Evolutionary conservation across 2,888 invertebrate species (phyloP).

Genomic region (Mesodorylaimus sp.): DNA sequence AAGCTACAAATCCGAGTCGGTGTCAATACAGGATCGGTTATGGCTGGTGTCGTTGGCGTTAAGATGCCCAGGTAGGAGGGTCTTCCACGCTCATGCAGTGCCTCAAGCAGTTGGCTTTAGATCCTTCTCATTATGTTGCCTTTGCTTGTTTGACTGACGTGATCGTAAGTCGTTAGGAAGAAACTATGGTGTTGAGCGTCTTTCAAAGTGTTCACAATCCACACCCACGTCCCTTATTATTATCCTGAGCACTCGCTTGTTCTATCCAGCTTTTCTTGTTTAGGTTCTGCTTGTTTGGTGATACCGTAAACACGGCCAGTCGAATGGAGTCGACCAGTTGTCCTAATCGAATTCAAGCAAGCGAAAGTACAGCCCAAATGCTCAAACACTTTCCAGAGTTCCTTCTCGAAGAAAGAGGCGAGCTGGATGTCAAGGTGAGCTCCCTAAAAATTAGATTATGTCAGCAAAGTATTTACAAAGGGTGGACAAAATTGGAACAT

Average conservation of each 20-base stretch:
- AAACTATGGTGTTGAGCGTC: no score
- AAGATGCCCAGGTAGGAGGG: constrained; percentile 13
- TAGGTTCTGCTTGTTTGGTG: constrained; percentile 8
- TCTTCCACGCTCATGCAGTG: no score
- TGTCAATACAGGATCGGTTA: constrained; percentile 15
- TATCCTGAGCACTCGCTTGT: no score
- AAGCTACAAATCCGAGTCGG: constrained; percentile 11
- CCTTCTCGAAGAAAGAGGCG: not conserved
- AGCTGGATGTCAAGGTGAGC: constrained; percentile 3
- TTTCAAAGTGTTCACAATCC: no score
- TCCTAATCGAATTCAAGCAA: constrained; percentile 3
- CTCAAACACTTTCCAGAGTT: not conserved
- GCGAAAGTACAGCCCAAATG: not conserved
- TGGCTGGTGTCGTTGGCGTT: constrained; percentile 17
- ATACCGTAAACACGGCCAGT: constrained; percentile 4
- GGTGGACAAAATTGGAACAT: no score
- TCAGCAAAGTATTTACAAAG: no score
- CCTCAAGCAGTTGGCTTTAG: no score
- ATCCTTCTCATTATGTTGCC: no score
- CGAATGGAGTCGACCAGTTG: constrained; percentile 4
- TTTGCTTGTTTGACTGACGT: no score
- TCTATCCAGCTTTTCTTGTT: not conserved
- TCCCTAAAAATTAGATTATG: no score
- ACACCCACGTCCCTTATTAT: no score
- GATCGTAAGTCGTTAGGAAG: no score